phyloP scores from a whole-genome alignment of 1,140 invertebrate genomes.

The Belonocnema kinseyi region DNA sequence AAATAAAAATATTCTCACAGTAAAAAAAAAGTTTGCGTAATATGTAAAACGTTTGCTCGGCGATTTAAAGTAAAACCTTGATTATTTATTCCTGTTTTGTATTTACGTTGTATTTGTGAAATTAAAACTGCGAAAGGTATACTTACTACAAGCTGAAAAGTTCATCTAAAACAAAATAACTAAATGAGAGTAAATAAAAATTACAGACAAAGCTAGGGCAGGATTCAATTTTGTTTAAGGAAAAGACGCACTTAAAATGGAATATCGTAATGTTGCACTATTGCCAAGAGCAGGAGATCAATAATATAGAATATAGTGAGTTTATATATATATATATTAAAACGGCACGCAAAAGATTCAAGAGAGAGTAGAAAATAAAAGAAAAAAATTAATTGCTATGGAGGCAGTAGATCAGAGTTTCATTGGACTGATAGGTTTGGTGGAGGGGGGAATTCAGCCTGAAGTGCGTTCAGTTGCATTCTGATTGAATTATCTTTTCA shows the following conservation, averaged over 20 bases:
- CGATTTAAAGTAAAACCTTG: too few relatives aligned
- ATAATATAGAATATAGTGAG: neutral
- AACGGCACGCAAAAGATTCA: neutral
- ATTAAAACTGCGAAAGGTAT: too few relatives aligned
- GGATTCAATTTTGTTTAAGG: neutral
- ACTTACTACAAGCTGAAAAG: neutral
- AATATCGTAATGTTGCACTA: neutral
- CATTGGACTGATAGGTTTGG: neutral
- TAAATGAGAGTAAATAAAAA: too few relatives aligned
- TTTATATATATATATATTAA: neutral
- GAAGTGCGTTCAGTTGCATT: conserved; percentile 24
- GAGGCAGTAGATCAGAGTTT: neutral
- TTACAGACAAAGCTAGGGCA: too few relatives aligned
- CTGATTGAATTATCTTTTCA: conserved; percentile 13
- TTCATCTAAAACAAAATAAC: too few relatives aligned
- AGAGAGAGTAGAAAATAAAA: neutral
- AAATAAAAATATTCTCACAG: too few relatives aligned
- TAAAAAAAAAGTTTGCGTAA: too few relatives aligned
- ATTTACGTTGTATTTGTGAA: too few relatives aligned
- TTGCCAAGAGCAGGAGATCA: neutral
- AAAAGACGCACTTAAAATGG: neutral
- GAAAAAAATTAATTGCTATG: neutral
- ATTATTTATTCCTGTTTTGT: too few relatives aligned
- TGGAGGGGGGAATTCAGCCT: neutral
- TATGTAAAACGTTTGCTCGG: too few relatives aligned